phyloP scores from a whole-genome alignment of 2,797 vertebrate species.

The Cirrhinus mrigala region DNA sequence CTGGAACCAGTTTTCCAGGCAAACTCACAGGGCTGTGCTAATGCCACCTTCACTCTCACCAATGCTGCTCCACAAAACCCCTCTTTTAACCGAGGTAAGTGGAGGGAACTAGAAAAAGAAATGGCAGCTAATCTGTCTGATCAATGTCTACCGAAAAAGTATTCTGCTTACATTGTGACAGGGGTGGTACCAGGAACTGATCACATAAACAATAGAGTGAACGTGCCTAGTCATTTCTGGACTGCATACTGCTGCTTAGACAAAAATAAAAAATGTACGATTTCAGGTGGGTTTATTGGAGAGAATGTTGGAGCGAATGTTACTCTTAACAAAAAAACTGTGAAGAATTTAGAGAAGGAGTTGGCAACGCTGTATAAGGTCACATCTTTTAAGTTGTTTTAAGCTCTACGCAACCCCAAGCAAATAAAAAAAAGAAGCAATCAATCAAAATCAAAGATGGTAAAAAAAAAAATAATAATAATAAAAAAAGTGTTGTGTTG shows the following conservation, averaged over 20 bases:
- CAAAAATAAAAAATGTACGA: rapidly evolving
- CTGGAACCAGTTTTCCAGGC: background rate
- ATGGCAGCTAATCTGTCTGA: rapidly evolving
- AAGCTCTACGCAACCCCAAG: background rate
- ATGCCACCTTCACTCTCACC: constrained; percentile 56
- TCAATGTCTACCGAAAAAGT: rapidly evolving
- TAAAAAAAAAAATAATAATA: too few species aligned
- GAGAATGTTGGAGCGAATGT: background rate
- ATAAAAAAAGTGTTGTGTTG: too few species aligned
- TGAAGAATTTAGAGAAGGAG: rapidly evolving
- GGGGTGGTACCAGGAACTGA: background rate
- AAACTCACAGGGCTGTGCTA: background rate
- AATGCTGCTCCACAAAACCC: constrained; percentile 45
- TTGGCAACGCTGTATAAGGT: background rate
- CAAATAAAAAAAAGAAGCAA: too few species aligned
- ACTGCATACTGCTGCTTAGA: constrained; percentile 40
- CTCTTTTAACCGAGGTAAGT: background rate
- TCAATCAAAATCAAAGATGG: background rate
- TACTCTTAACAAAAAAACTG: rapidly evolving
- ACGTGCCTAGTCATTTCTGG: constrained; percentile 36
- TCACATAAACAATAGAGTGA: background rate
- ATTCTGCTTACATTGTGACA: constrained; percentile 11
- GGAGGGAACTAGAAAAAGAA: rapidly evolving
- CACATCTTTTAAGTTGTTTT: background rate
- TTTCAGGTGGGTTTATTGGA: background rate